Evolutionary conservation across 2,113 vertebrate genomes (phyloP).

Genomic region (Pavo muticus): DNA sequence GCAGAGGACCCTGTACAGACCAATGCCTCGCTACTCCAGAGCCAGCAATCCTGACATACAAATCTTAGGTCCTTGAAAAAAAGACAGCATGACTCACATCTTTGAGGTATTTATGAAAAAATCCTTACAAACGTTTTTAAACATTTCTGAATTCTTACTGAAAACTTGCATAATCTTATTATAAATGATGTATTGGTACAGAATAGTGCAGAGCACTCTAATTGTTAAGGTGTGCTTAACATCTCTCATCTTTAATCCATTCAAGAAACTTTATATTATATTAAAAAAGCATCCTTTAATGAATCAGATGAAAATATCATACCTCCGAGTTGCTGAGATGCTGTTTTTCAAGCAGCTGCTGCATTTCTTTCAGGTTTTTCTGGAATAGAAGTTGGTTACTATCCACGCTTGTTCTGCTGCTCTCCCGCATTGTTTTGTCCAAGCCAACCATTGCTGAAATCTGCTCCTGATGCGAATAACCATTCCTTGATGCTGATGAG

Average conservation of each 20-base stretch:
- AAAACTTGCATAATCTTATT: background rate
- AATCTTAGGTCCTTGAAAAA: background rate
- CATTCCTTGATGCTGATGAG: conserved; percentile 72
- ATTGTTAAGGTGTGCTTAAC: background rate
- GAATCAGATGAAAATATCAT: conserved; percentile 25
- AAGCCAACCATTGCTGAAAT: conserved; percentile 70
- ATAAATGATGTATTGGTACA: background rate
- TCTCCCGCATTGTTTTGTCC: conserved; percentile 77
- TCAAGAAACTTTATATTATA: background rate
- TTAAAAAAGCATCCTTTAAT: background rate
- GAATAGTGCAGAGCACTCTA: background rate
- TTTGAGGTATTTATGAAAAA: background rate
- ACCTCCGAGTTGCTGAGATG: conserved; percentile 78
- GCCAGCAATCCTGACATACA: background rate
- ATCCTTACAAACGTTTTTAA: background rate
- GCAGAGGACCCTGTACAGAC: background rate
- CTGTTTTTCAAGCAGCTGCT: conserved; percentile 77
- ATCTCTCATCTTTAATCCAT: background rate
- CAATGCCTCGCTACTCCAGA: background rate
- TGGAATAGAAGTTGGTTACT: conserved; percentile 73
- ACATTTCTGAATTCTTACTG: background rate
- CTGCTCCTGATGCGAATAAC: conserved; percentile 65
- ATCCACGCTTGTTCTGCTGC: conserved; percentile 49
- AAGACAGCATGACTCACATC: background rate
- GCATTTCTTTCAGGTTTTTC: conserved; percentile 78